Base-by-base conservation (phyloP, 2,113 vertebrate genomes). In the Notothenia rossii region DNA sequence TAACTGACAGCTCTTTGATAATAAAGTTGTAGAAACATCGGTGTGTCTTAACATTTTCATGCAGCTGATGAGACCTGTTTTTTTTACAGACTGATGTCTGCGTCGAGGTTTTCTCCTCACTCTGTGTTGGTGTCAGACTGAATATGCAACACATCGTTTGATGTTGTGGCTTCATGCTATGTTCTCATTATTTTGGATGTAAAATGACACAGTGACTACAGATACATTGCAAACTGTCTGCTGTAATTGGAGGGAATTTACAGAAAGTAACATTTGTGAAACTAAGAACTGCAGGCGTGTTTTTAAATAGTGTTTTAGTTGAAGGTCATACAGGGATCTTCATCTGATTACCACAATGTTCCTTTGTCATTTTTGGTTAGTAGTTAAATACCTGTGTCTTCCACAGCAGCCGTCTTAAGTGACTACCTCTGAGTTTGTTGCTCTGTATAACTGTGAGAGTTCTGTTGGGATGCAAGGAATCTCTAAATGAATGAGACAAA, bases 171-270 rank as follows among this genome's bases (percentile, higher is more conserved):
- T 82, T 82, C 49, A 36, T 67, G 55, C 72, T 68, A 55, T 8
- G 10, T 48, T 65, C 79, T 87, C 84, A 77, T 89, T 89, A 89
- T 43, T 64, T 67, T 80, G 59, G 36, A 83, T 69, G 53, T 81
- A 72, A 82, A 83, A 68, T 78, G 79, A 79, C 79, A 77, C 53
- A 70, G 10, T 53, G 60, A 72, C 68, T 69, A 69, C 67, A 25
- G 29, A 79, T 83, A 33, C 81, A 86, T 67, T 79, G 81, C 81
- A 81, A 61, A 86, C 72, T 74, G 72, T 66, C 74, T 61, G 70
- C 76, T 85, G 77, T 84, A 86, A 90, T 88, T 86, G 67, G 67
- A 73, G 49, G 40, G 25, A 62, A 49, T 77, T 79, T 83, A 50
- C 45, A 66, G 60, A 75, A 50, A 72, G 51, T 12, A 49, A 74